Conservation (phyloP, 2,797 vertebrate genomes). For the Capromys pilorides region DNA sequence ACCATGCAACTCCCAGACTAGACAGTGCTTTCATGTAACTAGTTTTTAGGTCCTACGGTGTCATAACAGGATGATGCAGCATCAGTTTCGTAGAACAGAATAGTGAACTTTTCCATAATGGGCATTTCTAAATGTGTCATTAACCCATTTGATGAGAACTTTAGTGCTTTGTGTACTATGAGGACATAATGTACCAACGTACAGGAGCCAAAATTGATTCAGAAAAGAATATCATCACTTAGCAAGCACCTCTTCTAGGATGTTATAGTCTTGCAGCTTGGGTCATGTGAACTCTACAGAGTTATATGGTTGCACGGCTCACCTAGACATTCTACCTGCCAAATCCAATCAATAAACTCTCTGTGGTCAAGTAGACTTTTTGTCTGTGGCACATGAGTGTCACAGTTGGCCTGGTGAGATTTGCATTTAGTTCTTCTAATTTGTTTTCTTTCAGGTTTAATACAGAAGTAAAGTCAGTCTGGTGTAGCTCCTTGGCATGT, state of each 20-base stretch:
- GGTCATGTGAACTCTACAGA: not conserved
- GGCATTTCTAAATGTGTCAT: conserved; percentile 76
- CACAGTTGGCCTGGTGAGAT: not conserved
- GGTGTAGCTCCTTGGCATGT: not conserved
- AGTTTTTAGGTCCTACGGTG: conserved; percentile 45
- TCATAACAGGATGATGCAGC: conserved; percentile 63
- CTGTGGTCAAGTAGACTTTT: not conserved
- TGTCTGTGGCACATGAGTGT: not conserved
- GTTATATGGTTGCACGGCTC: not conserved
- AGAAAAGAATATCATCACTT: conserved; percentile 58
- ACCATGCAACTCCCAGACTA: not conserved
- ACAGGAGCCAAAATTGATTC: conserved; percentile 61
- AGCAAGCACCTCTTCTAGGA: not conserved
- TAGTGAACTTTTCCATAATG: conserved; percentile 68
- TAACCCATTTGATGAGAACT: conserved; percentile 76
- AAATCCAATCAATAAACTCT: not conserved
- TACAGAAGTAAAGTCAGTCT: not conserved
- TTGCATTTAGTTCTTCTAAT: not conserved
- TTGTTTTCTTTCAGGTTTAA: not conserved
- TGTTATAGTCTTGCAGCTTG: not conserved
- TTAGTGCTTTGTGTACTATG: conserved; percentile 63
- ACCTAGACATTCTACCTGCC: not conserved
- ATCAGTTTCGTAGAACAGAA: conserved; percentile 59
- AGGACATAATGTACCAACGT: conserved; percentile 60
- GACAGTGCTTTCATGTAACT: conserved; percentile 23